Evolutionary conservation across 2,888 invertebrate species (phyloP).

Genomic region (Brachynemurus nebulosus): DNA sequence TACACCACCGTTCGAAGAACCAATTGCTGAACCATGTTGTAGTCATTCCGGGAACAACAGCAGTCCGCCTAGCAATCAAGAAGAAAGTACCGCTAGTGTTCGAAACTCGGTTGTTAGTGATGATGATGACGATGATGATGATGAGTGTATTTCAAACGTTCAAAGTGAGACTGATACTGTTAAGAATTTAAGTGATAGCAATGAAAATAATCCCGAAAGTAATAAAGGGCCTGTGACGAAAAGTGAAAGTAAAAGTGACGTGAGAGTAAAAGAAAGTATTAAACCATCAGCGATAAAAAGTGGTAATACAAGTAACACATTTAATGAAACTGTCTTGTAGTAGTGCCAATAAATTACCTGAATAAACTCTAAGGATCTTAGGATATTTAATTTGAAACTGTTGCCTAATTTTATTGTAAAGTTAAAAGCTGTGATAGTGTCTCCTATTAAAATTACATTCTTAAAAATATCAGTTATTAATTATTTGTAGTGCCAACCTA

Average conservation of each 20-base stretch:
- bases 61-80: neutral
- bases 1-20: neutral
- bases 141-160: too few species aligned
- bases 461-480: too few species aligned
- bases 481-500: too few species aligned
- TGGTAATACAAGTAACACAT: slow-evolving; percentile 25
- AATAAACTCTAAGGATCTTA: too few species aligned
- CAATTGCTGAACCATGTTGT: neutral
- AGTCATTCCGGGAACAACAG: neutral
- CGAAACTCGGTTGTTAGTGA: neutral
- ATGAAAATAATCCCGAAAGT: neutral
- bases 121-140: neutral
- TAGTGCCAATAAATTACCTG: slow-evolving; percentile 28
- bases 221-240: neutral
- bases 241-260: neutral
- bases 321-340: slow-evolving; percentile 33
- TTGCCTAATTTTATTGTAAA: too few species aligned
- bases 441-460: too few species aligned
- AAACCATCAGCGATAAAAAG: slow-evolving; percentile 6
- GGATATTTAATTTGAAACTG: too few species aligned
- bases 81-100: neutral
- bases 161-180: too few species aligned
- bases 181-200: slow-evolving; percentile 1
- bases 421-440: too few species aligned
- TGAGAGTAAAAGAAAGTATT: neutral